Base-by-base conservation (phyloP, 2,797 vertebrate species). In the Distichodus sexfasciatus region DNA sequence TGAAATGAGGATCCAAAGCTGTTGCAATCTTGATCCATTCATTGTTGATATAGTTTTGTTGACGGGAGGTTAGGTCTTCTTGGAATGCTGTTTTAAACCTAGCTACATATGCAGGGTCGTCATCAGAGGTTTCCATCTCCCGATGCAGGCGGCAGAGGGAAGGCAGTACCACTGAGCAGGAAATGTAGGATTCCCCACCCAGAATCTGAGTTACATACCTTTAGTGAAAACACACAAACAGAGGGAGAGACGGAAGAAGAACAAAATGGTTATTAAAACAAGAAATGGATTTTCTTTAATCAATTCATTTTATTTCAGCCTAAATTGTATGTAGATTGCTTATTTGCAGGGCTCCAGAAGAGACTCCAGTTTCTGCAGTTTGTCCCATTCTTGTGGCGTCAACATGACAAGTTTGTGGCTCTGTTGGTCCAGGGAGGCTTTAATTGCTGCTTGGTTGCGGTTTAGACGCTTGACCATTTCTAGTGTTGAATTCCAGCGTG, bases 121-220 rank as follows among this genome's bases (percentile, higher is more conserved):
- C 64, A 66, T 77, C 67, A 31, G 63, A 77, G 36, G 60, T 47
- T 38, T 64, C 66, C 53, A 69, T n/a, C n/a, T n/a, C n/a, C n/a
- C n/a, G n/a, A n/a, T n/a, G n/a, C n/a, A n/a, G n/a, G n/a, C n/a
- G n/a, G n/a, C 71, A 70, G 8, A 69, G 24, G 15, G 53, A 43
- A 50, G 64, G 61, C 36, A 75, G 51, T 36, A 61, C 48, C 21
- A 66, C 31, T 6, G 70, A 76, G 55, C 50, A 78, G 21, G 58
- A 72, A n/a, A 71, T 40, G 51, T 44, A 72, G 14, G 41, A 58
- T 2, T 75, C 69, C 23, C 38, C 62, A 17, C 55, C 50, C 4
- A 58, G 64, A 29, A 79, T 65, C 50, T 79, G 65, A 64, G 44
- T 79, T 23, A 71, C 54, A 43, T 53, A 67, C 29, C 67, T 67